Evolutionary conservation across 35 echinoderm and acorn worm species (phyloP), one percentile per base, ranked within the genome.

Genomic region (Lytechinus pictus): DNA sequence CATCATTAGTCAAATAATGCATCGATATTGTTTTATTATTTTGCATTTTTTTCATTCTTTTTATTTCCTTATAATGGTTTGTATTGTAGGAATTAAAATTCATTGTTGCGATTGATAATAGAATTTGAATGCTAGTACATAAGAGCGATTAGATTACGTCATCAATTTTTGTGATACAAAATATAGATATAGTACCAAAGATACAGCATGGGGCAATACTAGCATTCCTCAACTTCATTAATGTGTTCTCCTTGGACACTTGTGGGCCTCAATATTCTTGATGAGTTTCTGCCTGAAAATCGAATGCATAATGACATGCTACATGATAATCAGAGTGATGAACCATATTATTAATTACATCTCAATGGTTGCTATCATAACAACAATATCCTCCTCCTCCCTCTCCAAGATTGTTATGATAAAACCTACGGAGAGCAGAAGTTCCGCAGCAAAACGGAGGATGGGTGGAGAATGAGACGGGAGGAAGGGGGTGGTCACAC

Each of bases 261-360:
- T 79, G 66, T 79, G 66, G 66, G 66, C 66, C 66, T 79, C 66
- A 79, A 79, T 79, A 79, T 79, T 79, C 66, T 79, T 79, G 66
- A 79, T 79, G 66, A 79, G 66, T 79, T 79, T 79, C 66, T 58
- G 66, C 66, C 16, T 16, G 16, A 79, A 24, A 79, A 79, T 19
- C 19, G 66, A 79, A 79, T 79, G 19, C 66, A 79, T 79, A 79
- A 79, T 79, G 66, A 79, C 66, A 79, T 79, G n/a, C 66, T 79
- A 79, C 66, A 79, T 79, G 66, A 79, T 24, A 3, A 79, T 24
- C 8, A 79, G 19, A 79, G n/a, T 79, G 66, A 79, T 79, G 66
- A 79, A 24, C 66, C 66, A 24, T 24, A 79, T 79, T 79, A 79
- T 79, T 79, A 79, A 79, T 79, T 79, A 79, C 66, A 79, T 79